Percentiles rank a stretch among this genome's conserved stretches.
phyloP scores from a whole-genome alignment of 1,140 invertebrate species.

The Ruditapes philippinarum region DNA sequence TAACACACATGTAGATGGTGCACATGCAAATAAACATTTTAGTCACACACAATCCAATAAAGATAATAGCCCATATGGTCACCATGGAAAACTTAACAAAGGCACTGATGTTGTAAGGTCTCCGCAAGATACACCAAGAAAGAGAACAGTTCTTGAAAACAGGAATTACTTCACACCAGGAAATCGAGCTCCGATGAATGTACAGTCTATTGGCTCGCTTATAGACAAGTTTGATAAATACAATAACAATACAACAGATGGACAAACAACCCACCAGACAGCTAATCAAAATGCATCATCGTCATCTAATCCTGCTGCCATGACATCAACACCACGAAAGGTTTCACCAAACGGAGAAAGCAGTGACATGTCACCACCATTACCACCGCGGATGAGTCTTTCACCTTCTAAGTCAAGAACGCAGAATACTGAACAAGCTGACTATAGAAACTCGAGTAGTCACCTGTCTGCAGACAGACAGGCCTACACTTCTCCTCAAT shows the following conservation, averaged over 20 bases:
- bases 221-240: conserved; percentile 64
- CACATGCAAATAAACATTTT: neutral
- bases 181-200: conserved; percentile 54
- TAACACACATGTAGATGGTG: neutral
- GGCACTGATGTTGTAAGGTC: neutral
- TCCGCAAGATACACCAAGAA: neutral
- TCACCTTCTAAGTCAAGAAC: neutral
- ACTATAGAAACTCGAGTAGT: neutral
- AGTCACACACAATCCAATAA: neutral
- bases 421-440: neutral
- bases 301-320: neutral
- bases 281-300: neutral
- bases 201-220: conserved; percentile 40
- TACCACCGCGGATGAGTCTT: conserved; percentile 22
- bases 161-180: conserved; percentile 57
- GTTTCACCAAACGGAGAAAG: neutral
- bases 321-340: conserved; percentile 37
- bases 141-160: conserved; percentile 43
- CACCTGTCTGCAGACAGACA: conserved; percentile 3
- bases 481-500: conserved; percentile 1
- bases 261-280: neutral
- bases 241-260: neutral
- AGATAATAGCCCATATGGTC: neutral
- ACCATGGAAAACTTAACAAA: neutral
- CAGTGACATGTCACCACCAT: conserved; percentile 21